phyloP scores from a whole-genome alignment of 2,797 vertebrate species.

The Tenualosa ilisha region DNA sequence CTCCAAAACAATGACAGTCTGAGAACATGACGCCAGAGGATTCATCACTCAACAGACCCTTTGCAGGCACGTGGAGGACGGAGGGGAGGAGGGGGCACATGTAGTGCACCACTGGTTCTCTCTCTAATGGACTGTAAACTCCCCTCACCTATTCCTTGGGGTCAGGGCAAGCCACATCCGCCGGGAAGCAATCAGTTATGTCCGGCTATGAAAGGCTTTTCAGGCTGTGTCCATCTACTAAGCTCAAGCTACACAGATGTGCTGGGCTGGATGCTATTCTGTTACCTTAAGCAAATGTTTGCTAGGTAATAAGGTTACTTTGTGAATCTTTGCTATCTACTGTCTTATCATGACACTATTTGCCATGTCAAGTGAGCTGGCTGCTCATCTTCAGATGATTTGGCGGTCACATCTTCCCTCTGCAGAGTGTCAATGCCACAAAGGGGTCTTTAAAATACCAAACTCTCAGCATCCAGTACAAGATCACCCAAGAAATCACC shows the following conservation, averaged over 20 bases:
- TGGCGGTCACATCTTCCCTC: neutral
- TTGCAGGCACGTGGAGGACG: neutral
- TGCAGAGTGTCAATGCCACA: neutral
- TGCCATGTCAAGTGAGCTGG: neutral
- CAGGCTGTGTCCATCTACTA: constrained; percentile 9
- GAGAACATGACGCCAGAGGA: neutral
- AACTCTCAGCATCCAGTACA: no score
- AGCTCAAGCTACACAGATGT: neutral
- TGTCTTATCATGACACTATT: neutral
- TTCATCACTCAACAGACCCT: constrained; percentile 8
- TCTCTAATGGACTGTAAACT: constrained; percentile 3
- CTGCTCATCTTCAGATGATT: neutral
- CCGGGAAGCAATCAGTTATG: constrained; percentile 3
- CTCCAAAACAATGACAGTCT: constrained; percentile 6
- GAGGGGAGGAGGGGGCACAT: neutral
- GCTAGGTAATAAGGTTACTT: neutral
- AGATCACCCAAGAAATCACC: no score
- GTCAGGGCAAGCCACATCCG: constrained; percentile 6
- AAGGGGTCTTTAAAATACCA: neutral
- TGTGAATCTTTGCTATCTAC: neutral
- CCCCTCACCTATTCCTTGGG: neutral
- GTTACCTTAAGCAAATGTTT: neutral
- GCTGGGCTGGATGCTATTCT: neutral
- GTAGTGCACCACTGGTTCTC: neutral
- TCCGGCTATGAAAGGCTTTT: neutral